phyloP scores from a whole-genome alignment of 2,888 invertebrate species.

The Apodemia hepburni region DNA sequence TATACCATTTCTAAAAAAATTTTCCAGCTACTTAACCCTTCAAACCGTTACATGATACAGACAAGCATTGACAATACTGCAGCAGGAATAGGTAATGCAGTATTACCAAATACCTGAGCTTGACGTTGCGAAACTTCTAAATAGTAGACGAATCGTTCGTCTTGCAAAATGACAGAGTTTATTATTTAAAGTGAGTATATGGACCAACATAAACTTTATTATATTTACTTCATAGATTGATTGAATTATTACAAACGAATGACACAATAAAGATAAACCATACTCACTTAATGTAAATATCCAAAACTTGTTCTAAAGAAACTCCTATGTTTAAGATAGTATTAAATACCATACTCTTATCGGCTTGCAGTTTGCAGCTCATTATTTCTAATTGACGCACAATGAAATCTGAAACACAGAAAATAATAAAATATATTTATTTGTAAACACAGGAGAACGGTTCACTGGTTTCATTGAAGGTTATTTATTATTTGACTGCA shows the following conservation, averaged over 20 bases:
- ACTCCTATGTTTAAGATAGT: conserved; percentile 89
- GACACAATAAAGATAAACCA: background rate
- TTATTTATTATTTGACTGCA: background rate
- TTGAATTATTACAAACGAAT: background rate
- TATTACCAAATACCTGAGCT: too few species aligned
- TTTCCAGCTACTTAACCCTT: too few species aligned
- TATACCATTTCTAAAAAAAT: too few species aligned
- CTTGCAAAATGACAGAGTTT: too few species aligned
- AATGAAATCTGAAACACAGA: conserved; percentile 83
- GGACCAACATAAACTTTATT: too few species aligned
- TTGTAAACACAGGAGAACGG: background rate
- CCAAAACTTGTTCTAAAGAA: conserved; percentile 87
- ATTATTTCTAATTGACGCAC: conserved; percentile 89
- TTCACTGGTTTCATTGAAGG: background rate
- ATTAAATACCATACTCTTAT: conserved; percentile 87
- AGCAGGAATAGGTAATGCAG: too few species aligned
- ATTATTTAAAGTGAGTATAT: too few species aligned
- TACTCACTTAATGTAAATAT: conserved; percentile 89
- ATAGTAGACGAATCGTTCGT: too few species aligned
- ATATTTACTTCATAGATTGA: too few species aligned
- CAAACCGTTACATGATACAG: too few species aligned
- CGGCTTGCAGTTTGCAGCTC: conserved; percentile 85
- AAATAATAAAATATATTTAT: conserved; percentile 20
- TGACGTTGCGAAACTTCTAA: too few species aligned
- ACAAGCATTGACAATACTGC: too few species aligned